phyloP scores from a whole-genome alignment of 2,888 invertebrate species.

The Trichogramma evanescens region DNA sequence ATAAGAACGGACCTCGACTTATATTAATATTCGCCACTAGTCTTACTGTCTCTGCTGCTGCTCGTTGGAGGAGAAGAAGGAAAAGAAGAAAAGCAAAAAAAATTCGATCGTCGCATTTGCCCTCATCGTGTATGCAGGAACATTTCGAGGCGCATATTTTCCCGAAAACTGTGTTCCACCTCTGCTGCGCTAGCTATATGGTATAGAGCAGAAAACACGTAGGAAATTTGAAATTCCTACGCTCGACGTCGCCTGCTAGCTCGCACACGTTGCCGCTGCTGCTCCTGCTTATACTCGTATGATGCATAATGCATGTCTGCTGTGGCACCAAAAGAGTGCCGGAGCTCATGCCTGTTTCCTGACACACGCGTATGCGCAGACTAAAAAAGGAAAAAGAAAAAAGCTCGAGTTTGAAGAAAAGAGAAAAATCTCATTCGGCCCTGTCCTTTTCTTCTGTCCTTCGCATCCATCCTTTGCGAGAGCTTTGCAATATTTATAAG shows the following conservation, averaged over 20 bases:
- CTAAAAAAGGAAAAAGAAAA: no score
- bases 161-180: slow-evolving; percentile 32
- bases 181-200: not conserved
- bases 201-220: not conserved
- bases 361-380: no score
- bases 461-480: slow-evolving; percentile 1
- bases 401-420: not conserved
- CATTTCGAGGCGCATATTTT: not conserved
- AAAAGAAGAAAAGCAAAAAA: not conserved
- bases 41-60: not conserved
- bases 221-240: no score
- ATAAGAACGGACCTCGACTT: not conserved
- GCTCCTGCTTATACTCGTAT: slow-evolving; percentile 5
- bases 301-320: slow-evolving; percentile 33
- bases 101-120: no score
- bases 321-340: no score
- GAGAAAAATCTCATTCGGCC: not conserved
- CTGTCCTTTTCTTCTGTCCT: slow-evolving; percentile 8
- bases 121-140: no score
- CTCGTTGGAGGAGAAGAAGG: not conserved
- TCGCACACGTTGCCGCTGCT: no score
- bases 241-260: no score
- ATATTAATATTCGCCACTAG: not conserved
- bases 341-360: no score
- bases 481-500: not conserved